phyloP scores from a whole-genome alignment of 2,113 vertebrate genomes.

The Scortum barcoo region DNA sequence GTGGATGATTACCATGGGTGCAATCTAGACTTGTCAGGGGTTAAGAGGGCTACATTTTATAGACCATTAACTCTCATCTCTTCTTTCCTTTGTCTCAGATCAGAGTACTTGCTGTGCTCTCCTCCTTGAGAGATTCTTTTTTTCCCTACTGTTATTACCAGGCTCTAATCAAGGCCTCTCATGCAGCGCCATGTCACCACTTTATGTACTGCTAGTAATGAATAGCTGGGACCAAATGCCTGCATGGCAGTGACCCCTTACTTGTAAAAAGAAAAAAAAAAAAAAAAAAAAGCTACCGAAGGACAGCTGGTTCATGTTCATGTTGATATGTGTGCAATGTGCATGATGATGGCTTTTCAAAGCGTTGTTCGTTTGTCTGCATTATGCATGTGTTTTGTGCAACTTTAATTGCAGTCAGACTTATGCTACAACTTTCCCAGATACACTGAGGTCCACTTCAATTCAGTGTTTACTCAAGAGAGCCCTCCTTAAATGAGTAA shows the following conservation, averaged over 20 bases:
- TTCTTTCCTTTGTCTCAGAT: neutral
- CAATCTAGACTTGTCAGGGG: neutral
- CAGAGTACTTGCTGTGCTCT: slow-evolving; percentile 19
- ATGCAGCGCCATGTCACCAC: slow-evolving; percentile 32
- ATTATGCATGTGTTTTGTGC: neutral
- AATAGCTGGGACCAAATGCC: slow-evolving; percentile 21
- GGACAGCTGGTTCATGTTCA: slow-evolving; percentile 17
- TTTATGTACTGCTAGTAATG: slow-evolving; percentile 38
- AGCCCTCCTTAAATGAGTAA: slow-evolving; percentile 4
- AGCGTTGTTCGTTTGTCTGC: neutral
- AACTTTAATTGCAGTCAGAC: neutral
- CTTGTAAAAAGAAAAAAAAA: no score
- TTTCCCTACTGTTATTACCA: slow-evolving; percentile 10
- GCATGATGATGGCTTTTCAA: neutral
- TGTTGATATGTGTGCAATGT: neutral
- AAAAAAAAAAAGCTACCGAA: slow-evolving; percentile 15
- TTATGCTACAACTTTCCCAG: neutral
- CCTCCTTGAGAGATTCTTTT: slow-evolving; percentile 38
- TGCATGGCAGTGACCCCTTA: slow-evolving; percentile 34
- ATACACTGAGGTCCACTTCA: neutral
- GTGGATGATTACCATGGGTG: neutral
- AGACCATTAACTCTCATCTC: neutral
- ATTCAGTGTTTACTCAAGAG: slow-evolving; percentile 26
- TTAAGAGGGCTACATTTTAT: neutral
- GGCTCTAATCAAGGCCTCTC: slow-evolving; percentile 45